phyloP scores from a whole-genome alignment of 2,888 invertebrate genomes.

The Ptychoptera contaminata region DNA sequence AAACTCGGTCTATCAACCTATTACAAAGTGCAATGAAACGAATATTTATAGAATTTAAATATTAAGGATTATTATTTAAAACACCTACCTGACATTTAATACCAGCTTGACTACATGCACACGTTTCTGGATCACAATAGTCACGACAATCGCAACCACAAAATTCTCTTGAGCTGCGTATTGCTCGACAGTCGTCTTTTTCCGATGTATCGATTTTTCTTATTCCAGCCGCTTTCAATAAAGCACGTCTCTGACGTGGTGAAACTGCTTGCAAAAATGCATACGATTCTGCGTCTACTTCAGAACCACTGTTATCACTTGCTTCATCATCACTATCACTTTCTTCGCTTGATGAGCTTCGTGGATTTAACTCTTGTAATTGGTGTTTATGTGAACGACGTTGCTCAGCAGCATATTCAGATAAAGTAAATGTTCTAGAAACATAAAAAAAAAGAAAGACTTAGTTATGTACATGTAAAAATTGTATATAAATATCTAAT shows the following conservation, averaged over 20 bases:
- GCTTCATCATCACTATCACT: conserved; percentile 74
- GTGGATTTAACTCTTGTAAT: conserved; percentile 35
- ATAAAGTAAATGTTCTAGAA: conserved; percentile 62
- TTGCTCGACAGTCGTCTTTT: conserved; percentile 87
- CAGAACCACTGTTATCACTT: conserved; percentile 66
- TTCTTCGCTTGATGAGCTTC: conserved; percentile 53
- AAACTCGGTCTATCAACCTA: conserved; percentile 86
- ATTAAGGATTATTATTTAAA: background rate
- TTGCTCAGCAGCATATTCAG: conserved; percentile 81
- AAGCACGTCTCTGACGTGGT: conserved; percentile 72
- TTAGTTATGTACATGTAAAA: conserved; percentile 33
- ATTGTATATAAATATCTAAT: conserved; percentile 8
- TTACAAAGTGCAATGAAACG: background rate
- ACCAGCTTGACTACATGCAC: conserved; percentile 85
- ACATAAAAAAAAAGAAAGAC: conserved; percentile 17
- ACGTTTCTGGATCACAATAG: conserved; percentile 89
- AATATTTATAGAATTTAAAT: background rate
- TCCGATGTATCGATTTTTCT: conserved; percentile 84
- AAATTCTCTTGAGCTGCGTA: conserved; percentile 79
- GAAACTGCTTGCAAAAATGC: conserved; percentile 87
- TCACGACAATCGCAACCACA: conserved; percentile 89
- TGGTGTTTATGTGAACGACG: conserved; percentile 71
- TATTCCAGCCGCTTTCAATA: conserved; percentile 84
- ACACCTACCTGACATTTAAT: conserved; percentile 76
- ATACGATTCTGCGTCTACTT: conserved; percentile 75